phyloP scores from a whole-genome alignment of 2,113 vertebrate species.

The Fulica atra region DNA sequence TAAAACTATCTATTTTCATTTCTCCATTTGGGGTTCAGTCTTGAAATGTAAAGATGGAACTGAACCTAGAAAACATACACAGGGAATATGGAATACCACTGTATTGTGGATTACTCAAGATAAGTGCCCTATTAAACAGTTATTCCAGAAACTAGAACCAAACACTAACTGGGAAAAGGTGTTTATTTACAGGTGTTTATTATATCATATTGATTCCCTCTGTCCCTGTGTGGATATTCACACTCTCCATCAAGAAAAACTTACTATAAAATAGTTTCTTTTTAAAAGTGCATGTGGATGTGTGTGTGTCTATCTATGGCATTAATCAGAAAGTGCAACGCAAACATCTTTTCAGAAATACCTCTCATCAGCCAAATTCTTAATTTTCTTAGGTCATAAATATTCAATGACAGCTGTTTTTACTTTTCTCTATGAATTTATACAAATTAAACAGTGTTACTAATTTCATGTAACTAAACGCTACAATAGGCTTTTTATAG shows the following conservation, averaged over 20 bases:
- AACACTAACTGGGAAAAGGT: neutral
- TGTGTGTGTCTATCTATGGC: neutral
- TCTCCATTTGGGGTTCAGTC: neutral
- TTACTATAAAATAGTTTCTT: neutral
- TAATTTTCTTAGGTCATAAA: neutral
- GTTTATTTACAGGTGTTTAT: neutral
- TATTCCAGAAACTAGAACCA: neutral
- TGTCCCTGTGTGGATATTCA: neutral
- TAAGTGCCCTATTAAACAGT: neutral
- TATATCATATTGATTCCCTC: neutral
- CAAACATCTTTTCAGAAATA: neutral
- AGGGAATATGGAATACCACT: neutral
- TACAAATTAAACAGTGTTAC: neutral
- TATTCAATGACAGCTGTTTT: neutral
- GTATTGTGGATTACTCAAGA: neutral
- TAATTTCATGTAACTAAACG: neutral
- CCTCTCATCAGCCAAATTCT: neutral
- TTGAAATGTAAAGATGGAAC: neutral
- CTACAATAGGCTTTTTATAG: neutral
- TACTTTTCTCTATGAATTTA: neutral
- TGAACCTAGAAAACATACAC: neutral
- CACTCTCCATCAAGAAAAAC: neutral
- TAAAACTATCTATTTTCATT: neutral
- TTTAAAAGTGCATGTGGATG: neutral
- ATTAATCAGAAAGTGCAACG: neutral